Base-by-base conservation (phyloP, 2,888 invertebrate species). In the Drosophila pseudotakahashii region DNA sequence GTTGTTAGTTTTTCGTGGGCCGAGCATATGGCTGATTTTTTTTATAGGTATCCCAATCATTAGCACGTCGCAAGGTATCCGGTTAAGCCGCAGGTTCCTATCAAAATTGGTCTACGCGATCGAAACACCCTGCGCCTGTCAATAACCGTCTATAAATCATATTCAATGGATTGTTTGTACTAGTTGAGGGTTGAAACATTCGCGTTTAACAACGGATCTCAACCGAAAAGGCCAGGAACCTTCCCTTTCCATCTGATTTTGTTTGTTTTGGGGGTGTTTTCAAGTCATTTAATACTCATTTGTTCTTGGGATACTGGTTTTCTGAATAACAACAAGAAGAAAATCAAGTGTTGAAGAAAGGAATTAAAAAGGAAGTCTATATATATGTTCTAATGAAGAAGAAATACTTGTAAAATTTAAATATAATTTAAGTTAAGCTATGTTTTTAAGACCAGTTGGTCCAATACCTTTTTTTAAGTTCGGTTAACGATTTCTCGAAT, bases 1-100 rank as follows among this genome's bases (percentile, higher is more conserved):
- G 77, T 79, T 84, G 88, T 85, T 85, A 62, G 69, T 79, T 85
- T 67, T 76, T 52, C 69, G 19, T 51, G 50, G 47, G 34, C 39
- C 55, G 34, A 68, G 73, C 81, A 82, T 82, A 78, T 81, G 81
- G 80, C 52, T 55, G 51, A 67, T 63, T 45, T 44, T 47, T 41
- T 48, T 44, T 36, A 30, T 45, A 48, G 58, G 67, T 54, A 62
- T 60, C 48, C 55, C 54, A 64, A 59, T 68, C 64, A 79, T 79
- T 77, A 82, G 77, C 61, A 60, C 68, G 68, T 68, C 61, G 50
- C 26, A 54, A 47, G 72, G 61, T 81, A 85, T 79, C 86, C 81
- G 77, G 71, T 64, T 52, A 54, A 37, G 37, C 32, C 23, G 37
- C 53, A 51, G 53, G 71, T 60, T 64, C 19, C 67, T 57, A 39